phyloP scores from a whole-genome alignment of 2,888 invertebrate genomes.

The Drosophila anomalipes region DNA sequence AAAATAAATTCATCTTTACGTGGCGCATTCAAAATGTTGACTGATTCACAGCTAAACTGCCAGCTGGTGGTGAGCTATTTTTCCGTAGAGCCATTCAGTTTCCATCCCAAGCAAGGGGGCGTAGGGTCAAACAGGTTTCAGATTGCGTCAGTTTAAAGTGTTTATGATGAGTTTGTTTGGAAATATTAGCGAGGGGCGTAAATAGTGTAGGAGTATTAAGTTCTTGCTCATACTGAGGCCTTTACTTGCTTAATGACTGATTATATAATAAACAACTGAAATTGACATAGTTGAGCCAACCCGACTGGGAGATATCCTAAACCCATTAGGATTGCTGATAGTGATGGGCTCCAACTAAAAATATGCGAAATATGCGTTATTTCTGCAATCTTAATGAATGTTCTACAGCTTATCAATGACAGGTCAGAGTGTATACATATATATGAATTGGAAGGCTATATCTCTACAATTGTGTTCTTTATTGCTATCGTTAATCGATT shows the following conservation, averaged over 20 bases:
- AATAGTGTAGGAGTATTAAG: background rate
- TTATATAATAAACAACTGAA: background rate
- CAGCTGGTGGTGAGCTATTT: conserved; percentile 10
- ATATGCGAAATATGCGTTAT: no score
- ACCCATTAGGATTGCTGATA: background rate
- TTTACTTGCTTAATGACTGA: background rate
- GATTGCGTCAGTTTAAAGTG: conserved; percentile 17
- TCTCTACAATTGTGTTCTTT: background rate
- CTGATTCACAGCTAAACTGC: conserved; percentile 18
- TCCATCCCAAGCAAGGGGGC: background rate
- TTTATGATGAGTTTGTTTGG: background rate
- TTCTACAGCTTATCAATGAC: background rate
- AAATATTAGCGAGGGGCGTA: background rate
- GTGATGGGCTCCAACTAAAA: no score
- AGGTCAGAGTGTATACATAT: background rate
- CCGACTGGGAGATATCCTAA: background rate
- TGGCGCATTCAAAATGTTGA: conserved; percentile 15
- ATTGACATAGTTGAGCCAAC: background rate
- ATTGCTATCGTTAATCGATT: background rate
- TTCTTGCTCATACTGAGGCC: background rate
- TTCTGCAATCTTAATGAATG: no score
- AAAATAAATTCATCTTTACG: conserved; percentile 46
- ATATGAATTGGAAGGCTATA: background rate
- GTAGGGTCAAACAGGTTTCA: conserved; percentile 25
- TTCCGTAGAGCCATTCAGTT: background rate